Evolutionary conservation across 2,797 vertebrate species (phyloP).

Genomic region (Gila robusta): DNA sequence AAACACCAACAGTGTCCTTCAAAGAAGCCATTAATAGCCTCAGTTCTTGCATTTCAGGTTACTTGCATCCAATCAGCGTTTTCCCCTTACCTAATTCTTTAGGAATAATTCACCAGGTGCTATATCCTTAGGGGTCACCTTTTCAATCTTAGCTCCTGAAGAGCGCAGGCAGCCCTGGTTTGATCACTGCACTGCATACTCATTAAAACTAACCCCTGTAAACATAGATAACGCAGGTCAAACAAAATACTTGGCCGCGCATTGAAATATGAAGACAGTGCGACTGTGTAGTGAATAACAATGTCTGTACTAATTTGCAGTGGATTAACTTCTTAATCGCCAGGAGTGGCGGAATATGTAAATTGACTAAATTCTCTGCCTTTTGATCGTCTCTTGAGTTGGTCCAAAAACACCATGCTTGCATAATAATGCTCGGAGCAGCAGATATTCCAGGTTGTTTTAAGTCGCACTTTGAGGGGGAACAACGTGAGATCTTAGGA

Average conservation of each 20-base stretch:
- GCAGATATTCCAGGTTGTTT: slow-evolving; percentile 59
- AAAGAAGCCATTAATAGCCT: slow-evolving; percentile 29
- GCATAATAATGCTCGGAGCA: slow-evolving; percentile 52
- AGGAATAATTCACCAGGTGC: slow-evolving; percentile 52
- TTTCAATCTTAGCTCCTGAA: slow-evolving; percentile 50
- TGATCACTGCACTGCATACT: slow-evolving; percentile 53
- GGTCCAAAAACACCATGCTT: slow-evolving; percentile 55
- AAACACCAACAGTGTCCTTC: slow-evolving; percentile 22
- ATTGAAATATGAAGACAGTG: slow-evolving; percentile 60
- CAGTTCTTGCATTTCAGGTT: slow-evolving; percentile 55
- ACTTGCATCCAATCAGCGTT: slow-evolving; percentile 29
- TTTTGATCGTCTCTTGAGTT: slow-evolving; percentile 75
- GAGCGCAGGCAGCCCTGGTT: slow-evolving; percentile 38
- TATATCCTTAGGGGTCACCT: slow-evolving; percentile 43
- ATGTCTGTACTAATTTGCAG: slow-evolving; percentile 76
- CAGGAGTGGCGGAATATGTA: slow-evolving; percentile 75
- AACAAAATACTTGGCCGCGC: slow-evolving; percentile 68
- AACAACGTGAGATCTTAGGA: slow-evolving; percentile 5
- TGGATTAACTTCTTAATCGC: slow-evolving; percentile 81
- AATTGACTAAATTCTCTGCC: slow-evolving; percentile 73
- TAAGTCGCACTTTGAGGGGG: slow-evolving; percentile 19
- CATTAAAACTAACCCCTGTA: slow-evolving; percentile 67
- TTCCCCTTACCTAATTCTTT: slow-evolving; percentile 31
- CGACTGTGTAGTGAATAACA: slow-evolving; percentile 74
- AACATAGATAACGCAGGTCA: slow-evolving; percentile 78